These are phyloP conservation scores for Papilio polyxenes DNA, from an alignment of 1,140 invertebrate species.

Conservation along the genomic window DNA sequence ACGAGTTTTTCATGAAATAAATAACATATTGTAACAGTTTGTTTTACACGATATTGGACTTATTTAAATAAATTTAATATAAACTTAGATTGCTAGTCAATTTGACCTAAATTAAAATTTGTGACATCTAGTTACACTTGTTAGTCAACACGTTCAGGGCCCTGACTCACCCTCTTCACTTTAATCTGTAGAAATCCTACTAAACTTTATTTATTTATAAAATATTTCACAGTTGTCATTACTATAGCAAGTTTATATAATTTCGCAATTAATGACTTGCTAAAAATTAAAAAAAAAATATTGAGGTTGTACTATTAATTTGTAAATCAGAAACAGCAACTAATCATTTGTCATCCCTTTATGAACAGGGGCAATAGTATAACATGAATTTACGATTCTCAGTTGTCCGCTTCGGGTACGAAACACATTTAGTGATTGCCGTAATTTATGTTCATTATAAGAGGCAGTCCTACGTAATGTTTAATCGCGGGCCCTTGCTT, in stretches of 20 bases:
- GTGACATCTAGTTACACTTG: too few relatives aligned
- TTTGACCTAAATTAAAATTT: too few relatives aligned
- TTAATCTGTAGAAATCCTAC: too few relatives aligned
- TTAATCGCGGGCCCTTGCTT: not conserved
- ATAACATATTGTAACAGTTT: not conserved
- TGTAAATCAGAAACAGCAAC: not conserved
- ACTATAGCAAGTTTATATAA: not conserved
- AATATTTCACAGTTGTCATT: not conserved
- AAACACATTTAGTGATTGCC: constrained; percentile 26
- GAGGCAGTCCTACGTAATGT: not conserved
- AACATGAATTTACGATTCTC: constrained; percentile 26
- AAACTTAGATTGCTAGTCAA: too few relatives aligned
- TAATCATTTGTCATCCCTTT: constrained; percentile 20
- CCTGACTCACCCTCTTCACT: too few relatives aligned
- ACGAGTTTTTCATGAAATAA: constrained; percentile 7
- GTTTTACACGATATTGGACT: not conserved
- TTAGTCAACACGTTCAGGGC: too few relatives aligned
- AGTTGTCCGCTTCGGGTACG: constrained; percentile 6
- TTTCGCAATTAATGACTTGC: not conserved
- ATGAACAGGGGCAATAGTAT: constrained; percentile 4
- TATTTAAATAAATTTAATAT: too few relatives aligned
- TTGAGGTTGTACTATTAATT: not conserved
- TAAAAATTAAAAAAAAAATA: not conserved
- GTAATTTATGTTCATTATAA: constrained; percentile 18
- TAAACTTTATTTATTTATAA: too few relatives aligned